Evolutionary conservation across 2,797 vertebrate species (phyloP).

Genomic region (Gallinago stenura): DNA sequence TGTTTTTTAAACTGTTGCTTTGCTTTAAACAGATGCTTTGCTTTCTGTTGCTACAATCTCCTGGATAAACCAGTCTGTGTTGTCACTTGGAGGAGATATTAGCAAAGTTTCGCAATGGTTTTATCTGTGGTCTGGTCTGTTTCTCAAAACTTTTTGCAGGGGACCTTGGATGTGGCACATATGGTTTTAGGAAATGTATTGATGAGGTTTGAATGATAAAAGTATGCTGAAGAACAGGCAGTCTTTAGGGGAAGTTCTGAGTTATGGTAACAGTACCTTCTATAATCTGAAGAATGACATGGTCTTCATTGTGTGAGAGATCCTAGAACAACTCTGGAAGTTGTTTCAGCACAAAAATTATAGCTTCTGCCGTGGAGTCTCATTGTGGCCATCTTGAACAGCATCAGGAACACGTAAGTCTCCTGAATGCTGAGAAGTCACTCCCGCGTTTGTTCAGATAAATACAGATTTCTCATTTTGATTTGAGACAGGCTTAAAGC

Average conservation of each 20-base stretch:
- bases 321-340: background rate
- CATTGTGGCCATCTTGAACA: background rate
- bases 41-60: background rate
- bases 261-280: background rate
- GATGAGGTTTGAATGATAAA: background rate
- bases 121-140: background rate
- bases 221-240: background rate
- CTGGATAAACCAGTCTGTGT: background rate
- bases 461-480: background rate
- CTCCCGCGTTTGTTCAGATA: background rate
- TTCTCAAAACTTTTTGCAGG: background rate
- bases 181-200: background rate
- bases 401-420: background rate
- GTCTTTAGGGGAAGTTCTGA: background rate
- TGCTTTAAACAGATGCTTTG: background rate
- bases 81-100: background rate
- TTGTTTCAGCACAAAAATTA: background rate
- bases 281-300: background rate
- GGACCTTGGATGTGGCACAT: background rate
- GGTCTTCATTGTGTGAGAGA: background rate
- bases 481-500: background rate
- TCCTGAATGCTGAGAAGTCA: background rate
- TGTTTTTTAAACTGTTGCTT: background rate
- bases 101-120: background rate
- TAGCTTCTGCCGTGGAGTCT: background rate